phyloP scores from a whole-genome alignment of 2,113 vertebrate species.

The Scomber japonicus region DNA sequence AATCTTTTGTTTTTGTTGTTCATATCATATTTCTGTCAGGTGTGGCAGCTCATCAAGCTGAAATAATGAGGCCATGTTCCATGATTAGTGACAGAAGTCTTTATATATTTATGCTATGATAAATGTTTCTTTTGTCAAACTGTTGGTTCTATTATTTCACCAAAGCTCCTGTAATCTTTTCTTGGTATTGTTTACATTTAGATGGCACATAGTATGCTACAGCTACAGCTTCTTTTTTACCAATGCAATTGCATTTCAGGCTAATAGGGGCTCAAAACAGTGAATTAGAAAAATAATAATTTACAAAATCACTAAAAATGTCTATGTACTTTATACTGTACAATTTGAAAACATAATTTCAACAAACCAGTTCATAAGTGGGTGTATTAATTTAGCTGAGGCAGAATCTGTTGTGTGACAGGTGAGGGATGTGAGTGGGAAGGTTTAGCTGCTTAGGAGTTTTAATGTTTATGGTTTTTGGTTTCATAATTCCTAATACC shows the following conservation, averaged over 20 bases:
- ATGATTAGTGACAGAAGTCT: constrained; percentile 70
- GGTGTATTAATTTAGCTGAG: constrained; percentile 63
- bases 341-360: constrained; percentile 36
- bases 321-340: not conserved
- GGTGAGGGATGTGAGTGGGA: constrained; percentile 60
- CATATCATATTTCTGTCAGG: constrained; percentile 79
- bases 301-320: constrained; percentile 2
- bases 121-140: constrained; percentile 45
- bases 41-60: constrained; percentile 81
- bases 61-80: constrained; percentile 83
- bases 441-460: constrained; percentile 58
- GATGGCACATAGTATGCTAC: not conserved
- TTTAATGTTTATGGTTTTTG: constrained; percentile 59
- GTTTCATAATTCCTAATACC: constrained; percentile 57
- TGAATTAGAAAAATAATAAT: not conserved
- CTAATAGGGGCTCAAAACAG: not conserved
- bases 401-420: constrained; percentile 58
- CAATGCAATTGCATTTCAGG: not conserved
- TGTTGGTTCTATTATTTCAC: constrained; percentile 38
- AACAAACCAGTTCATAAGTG: constrained; percentile 49
- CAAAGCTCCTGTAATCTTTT: not conserved
- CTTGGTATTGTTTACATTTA: constrained; percentile 29
- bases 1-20: constrained; percentile 73
- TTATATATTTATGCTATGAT: constrained; percentile 71
- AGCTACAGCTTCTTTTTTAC: not conserved